phyloP scores from a whole-genome alignment of 2,113 vertebrate genomes.

The Spheniscus mendiculus region DNA sequence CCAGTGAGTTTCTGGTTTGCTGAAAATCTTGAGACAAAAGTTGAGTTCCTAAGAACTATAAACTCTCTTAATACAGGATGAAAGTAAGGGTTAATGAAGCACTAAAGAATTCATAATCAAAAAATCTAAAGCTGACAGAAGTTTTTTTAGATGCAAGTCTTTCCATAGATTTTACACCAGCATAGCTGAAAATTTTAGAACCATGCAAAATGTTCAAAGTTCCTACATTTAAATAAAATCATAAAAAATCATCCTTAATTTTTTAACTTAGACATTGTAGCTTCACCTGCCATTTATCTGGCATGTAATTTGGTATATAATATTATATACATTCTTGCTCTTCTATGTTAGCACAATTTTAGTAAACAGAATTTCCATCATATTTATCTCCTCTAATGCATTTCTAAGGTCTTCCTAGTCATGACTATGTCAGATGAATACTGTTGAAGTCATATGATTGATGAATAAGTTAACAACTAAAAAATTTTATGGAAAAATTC shows the following conservation, averaged over 20 bases:
- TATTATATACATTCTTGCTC: not conserved
- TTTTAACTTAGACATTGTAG: not conserved
- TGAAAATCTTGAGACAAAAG: not conserved
- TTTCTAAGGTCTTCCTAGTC: not conserved
- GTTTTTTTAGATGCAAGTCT: not conserved
- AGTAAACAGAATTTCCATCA: not conserved
- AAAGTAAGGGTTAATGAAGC: not conserved
- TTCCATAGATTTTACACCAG: not conserved
- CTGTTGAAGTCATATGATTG: not conserved
- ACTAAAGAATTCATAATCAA: not conserved
- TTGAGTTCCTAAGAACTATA: not conserved
- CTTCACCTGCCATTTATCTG: not conserved
- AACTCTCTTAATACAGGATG: not conserved
- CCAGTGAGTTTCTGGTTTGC: not conserved
- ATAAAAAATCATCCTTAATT: not conserved
- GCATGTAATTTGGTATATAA: not conserved
- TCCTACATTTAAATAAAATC: not conserved
- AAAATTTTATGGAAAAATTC: not conserved
- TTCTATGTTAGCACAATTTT: not conserved
- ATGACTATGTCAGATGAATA: not conserved
- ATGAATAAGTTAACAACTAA: not conserved
- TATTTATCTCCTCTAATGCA: not conserved
- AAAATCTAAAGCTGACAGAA: not conserved
- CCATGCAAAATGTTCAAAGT: not conserved
- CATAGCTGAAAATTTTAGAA: not conserved